Percentiles rank a stretch among this genome's conserved stretches.
These are phyloP conservation scores for Arbacia lixula DNA, from an alignment of 53 echinoderm and acorn worm genomes.

Conservation along the genomic window DNA sequence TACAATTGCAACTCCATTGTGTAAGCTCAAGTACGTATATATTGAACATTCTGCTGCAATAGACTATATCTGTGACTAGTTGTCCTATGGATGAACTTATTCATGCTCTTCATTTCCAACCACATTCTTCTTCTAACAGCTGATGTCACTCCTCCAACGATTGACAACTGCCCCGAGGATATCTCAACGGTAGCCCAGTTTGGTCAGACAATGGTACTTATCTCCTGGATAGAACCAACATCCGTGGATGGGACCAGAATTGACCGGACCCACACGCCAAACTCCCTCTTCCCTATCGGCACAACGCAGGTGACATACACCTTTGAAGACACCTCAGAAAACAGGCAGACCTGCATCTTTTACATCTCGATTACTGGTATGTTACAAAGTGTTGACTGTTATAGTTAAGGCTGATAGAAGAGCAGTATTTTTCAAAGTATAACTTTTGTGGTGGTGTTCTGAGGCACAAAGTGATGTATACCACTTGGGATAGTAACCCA, in stretches of 20 bases:
- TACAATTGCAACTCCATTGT: too few relatives aligned
- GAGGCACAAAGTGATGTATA: too few relatives aligned
- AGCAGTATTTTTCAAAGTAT: too few relatives aligned
- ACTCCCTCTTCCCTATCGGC: conserved; percentile 56
- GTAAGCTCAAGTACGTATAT: too few relatives aligned
- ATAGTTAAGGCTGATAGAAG: too few relatives aligned
- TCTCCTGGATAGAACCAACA: conserved; percentile 71
- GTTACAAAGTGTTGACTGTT: too few relatives aligned
- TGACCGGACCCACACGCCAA: conserved; percentile 56
- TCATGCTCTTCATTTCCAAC: too few relatives aligned
- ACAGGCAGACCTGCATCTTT: conserved; percentile 59
- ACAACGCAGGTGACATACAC: conserved; percentile 63
- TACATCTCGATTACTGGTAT: conserved; percentile 44
- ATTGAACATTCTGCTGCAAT: too few relatives aligned
- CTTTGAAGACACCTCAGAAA: conserved; percentile 60
- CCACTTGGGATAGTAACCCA: too few relatives aligned
- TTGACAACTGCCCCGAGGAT: conserved; percentile 40
- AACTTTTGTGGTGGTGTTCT: too few relatives aligned
- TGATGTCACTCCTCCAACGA: conserved; percentile 10
- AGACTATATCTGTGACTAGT: too few relatives aligned
- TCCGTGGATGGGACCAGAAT: conserved; percentile 42
- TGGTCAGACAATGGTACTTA: conserved; percentile 15
- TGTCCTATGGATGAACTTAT: too few relatives aligned
- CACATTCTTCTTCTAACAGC: neutral
- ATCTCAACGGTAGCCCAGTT: conserved; percentile 29